Conservation (phyloP, 1,140 invertebrate genomes). For the Calycopis cecrops region DNA sequence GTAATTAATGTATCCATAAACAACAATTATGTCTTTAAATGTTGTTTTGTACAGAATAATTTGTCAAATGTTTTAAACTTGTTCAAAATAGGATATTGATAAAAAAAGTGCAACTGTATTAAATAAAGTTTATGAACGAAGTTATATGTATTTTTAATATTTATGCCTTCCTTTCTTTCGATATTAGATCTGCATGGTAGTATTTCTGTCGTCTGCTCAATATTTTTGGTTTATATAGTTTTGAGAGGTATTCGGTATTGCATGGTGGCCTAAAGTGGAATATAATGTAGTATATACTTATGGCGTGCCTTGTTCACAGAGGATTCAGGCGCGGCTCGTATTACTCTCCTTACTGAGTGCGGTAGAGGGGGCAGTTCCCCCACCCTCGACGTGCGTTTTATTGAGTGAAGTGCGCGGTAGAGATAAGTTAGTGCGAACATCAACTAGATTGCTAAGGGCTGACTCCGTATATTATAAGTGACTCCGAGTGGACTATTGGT, state of each 20-base stretch:
- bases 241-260: not conserved
- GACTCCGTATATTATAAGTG: not conserved
- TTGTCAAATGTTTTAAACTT: conserved; percentile 6
- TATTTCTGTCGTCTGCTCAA: conserved; percentile 4
- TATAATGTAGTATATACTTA: conserved; percentile 30
- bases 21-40: not conserved
- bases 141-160: conserved; percentile 14
- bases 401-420: conserved; percentile 32
- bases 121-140: conserved; percentile 16
- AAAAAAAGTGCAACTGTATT: conserved; percentile 9
- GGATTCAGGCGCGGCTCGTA: conserved; percentile 54
- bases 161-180: conserved; percentile 16
- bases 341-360: conserved; percentile 66
- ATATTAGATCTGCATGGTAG: conserved; percentile 21
- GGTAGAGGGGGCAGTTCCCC: conserved; percentile 47
- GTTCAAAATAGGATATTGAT: conserved; percentile 15
- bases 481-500: conserved; percentile 1
- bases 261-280: not conserved
- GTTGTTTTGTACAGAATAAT: not conserved
- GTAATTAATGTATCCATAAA: not conserved
- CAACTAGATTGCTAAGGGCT: conserved; percentile 15
- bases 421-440: conserved; percentile 28
- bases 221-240: conserved; percentile 3
- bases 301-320: conserved; percentile 57
- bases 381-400: conserved; percentile 19